These are phyloP conservation scores for Aphaenogaster floridana DNA, from an alignment of 1,140 invertebrate species.

Conservation along the genomic window DNA sequence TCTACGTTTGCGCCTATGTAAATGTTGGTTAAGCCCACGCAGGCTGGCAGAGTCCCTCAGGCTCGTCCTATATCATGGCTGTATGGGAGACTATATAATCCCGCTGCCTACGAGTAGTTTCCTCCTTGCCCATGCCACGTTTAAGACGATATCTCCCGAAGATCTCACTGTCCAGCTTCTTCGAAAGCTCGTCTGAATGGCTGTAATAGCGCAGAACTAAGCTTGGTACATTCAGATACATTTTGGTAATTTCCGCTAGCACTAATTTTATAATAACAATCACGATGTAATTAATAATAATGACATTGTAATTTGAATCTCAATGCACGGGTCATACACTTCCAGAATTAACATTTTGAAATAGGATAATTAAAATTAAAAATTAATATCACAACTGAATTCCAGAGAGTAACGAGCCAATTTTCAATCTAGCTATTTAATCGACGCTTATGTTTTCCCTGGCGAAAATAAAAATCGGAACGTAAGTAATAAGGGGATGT, in stretches of 20 bases:
- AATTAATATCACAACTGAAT: not conserved
- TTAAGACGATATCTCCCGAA: conserved; percentile 69
- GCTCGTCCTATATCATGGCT: conserved; percentile 66
- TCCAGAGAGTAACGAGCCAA: not conserved
- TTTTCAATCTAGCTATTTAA: not conserved
- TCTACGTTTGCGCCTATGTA: conserved; percentile 79
- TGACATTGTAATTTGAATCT: not conserved
- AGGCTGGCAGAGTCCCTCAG: conserved; percentile 64
- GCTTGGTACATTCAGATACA: not conserved
- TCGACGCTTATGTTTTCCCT: not conserved
- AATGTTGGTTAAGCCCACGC: conserved; percentile 80
- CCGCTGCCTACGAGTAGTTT: conserved; percentile 65
- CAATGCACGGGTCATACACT: not conserved
- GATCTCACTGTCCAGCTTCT: conserved; percentile 34
- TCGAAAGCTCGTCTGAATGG: not conserved
- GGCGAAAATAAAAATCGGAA: no score
- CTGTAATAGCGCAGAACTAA: not conserved
- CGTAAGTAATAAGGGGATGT: no score
- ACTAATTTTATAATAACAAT: not conserved
- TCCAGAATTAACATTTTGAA: conserved; percentile 41
- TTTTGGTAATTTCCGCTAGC: not conserved
- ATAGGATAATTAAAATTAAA: conserved; percentile 37
- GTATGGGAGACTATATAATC: conserved; percentile 65
- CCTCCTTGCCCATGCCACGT: conserved; percentile 66
- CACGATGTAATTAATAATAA: not conserved